Percentiles rank a stretch among this genome's conserved stretches.
phyloP scores from a whole-genome alignment of 2,113 vertebrate genomes.

The Carassius auratus region DNA sequence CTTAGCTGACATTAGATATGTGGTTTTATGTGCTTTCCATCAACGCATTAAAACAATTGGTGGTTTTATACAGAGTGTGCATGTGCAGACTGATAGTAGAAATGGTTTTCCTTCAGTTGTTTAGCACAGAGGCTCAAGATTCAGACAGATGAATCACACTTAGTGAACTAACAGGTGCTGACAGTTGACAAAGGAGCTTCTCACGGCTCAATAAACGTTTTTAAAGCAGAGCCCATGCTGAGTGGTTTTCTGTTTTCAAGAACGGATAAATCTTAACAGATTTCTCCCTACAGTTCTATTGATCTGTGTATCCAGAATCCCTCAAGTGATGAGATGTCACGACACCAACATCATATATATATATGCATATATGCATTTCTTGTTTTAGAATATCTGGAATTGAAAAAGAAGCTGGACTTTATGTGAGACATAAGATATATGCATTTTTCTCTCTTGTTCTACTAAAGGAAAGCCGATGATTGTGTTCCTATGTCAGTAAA shows the following conservation, averaged over 20 bases:
- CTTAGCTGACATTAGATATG: conserved; percentile 28
- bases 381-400: neutral
- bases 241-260: conserved; percentile 13
- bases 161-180: conserved; percentile 4
- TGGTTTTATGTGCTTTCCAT: conserved; percentile 4
- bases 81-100: neutral
- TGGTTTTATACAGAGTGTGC: neutral
- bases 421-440: neutral
- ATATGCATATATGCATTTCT: neutral
- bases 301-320: neutral
- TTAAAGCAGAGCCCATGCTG: neutral
- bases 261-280: neutral
- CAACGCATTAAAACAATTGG: neutral
- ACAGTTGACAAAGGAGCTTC: conserved; percentile 25
- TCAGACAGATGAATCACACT: conserved; percentile 30
- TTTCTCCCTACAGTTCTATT: neutral
- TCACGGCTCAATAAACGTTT: conserved; percentile 18
- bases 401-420: neutral
- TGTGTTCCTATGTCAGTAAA: neutral
- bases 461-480: neutral
- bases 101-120: neutral
- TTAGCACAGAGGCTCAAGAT: neutral
- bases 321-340: neutral
- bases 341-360: neutral
- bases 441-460: neutral